These are phyloP conservation scores for Anagyrus pseudococci DNA, from an alignment of 2,888 invertebrate genomes.

Conservation along the genomic window DNA sequence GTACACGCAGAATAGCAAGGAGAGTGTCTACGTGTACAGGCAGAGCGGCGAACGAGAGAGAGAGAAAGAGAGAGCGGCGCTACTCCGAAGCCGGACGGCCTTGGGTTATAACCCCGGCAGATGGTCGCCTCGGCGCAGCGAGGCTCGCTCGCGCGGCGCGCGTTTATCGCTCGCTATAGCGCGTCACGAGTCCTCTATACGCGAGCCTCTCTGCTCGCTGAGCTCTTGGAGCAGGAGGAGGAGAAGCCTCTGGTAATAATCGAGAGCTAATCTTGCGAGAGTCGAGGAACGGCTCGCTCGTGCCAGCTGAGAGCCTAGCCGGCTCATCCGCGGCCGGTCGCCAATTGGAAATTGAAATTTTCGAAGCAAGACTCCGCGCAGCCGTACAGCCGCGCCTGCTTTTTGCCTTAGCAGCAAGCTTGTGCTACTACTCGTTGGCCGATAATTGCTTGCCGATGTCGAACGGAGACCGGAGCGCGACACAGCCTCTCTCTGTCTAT, in stretches of 20 bases:
- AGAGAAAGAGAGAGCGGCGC: too few species aligned
- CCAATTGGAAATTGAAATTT: constrained; percentile 22
- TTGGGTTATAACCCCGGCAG: constrained; percentile 49
- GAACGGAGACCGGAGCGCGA: too few species aligned
- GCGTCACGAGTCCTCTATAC: background rate
- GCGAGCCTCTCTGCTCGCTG: background rate
- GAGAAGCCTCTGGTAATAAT: constrained; percentile 11
- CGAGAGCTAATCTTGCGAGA: constrained; percentile 25
- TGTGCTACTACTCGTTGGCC: too few species aligned
- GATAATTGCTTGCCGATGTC: too few species aligned
- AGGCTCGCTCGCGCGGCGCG: constrained; percentile 28
- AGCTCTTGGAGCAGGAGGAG: too few species aligned
- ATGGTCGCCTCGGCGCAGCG: constrained; percentile 44
- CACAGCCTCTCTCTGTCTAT: too few species aligned
- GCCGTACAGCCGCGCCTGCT: background rate
- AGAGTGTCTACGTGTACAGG: too few species aligned
- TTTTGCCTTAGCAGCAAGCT: constrained; percentile 3
- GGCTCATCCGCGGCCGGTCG: too few species aligned
- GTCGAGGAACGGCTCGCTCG: background rate
- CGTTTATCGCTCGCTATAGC: constrained; percentile 28
- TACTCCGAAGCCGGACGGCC: constrained; percentile 49
- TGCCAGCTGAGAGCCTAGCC: background rate
- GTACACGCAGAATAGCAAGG: too few species aligned
- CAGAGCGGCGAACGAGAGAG: too few species aligned
- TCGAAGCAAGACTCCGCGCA: background rate